These are phyloP conservation scores for Chondrosia reniformis DNA, from an alignment of 37 sponge, comb jelly and placozoan species.

Conservation along the genomic window DNA sequence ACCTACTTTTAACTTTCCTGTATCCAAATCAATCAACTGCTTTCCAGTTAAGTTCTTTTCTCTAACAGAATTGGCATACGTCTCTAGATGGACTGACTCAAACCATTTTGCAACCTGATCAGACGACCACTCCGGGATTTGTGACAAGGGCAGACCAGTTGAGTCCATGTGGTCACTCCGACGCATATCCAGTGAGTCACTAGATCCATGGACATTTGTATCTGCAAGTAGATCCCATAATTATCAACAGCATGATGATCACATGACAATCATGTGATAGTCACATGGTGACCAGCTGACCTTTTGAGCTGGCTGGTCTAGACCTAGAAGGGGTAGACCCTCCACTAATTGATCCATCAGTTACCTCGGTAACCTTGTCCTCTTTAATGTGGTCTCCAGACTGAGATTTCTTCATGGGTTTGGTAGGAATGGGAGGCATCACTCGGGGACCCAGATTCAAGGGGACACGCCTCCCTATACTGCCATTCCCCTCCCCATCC, in stretches of 20 bases:
- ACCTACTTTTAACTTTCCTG: conserved; percentile 18
- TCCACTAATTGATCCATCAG: not conserved
- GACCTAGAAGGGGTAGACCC: not conserved
- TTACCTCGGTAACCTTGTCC: not conserved
- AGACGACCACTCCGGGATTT: conserved; percentile 12
- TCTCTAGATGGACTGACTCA: not conserved
- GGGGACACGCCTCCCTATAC: not conserved
- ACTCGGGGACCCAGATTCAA: not conserved
- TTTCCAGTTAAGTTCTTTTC: conserved; percentile 18
- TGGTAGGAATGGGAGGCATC: not conserved
- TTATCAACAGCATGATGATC: not conserved
- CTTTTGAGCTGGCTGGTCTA: not conserved
- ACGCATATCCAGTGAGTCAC: conserved; percentile 2
- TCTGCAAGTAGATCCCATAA: too few relatives aligned
- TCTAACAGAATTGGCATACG: not conserved
- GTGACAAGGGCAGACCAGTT: not conserved
- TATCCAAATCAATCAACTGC: conserved; percentile 16
- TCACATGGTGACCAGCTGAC: not conserved
- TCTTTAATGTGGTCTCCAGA: not conserved
- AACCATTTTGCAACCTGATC: conserved; percentile 23
- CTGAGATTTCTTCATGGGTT: conserved; percentile 10
- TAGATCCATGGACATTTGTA: not conserved
- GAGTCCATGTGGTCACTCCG: not conserved
- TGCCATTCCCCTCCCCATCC: not conserved
- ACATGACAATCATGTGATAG: not conserved